Evolutionary conservation across 1,140 invertebrate species (phyloP).

Genomic region (Hermetia illucens): DNA sequence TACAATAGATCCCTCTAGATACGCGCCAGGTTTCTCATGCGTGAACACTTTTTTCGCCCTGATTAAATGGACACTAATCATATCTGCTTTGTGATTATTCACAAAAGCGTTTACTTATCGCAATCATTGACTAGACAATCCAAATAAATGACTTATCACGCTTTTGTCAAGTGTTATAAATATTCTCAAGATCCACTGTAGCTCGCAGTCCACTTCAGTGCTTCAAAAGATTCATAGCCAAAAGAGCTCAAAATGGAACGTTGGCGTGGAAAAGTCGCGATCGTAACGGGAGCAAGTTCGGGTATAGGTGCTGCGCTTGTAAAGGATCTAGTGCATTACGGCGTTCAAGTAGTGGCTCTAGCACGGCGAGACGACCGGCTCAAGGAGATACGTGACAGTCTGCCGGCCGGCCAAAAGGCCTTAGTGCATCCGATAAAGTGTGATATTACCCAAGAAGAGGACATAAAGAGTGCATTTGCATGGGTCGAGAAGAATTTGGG

Average conservation of each 20-base stretch:
- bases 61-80: too few species aligned
- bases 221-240: too few species aligned
- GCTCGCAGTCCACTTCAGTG: too few species aligned
- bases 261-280: conserved; percentile 47
- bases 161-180: too few species aligned
- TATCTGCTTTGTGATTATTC: too few species aligned
- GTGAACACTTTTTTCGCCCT: too few species aligned
- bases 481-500: conserved; percentile 38
- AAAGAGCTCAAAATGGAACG: conserved; percentile 39
- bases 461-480: conserved; percentile 46
- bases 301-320: conserved; percentile 50
- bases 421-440: conserved; percentile 35
- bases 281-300: conserved; percentile 56
- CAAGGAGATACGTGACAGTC: conserved; percentile 21
- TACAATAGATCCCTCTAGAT: too few species aligned
- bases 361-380: conserved; percentile 45
- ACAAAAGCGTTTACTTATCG: too few species aligned
- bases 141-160: too few species aligned
- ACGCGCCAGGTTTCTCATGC: too few species aligned
- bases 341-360: conserved; percentile 51
- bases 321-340: conserved; percentile 37
- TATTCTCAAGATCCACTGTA: too few species aligned
- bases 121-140: too few species aligned
- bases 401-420: conserved; percentile 8
- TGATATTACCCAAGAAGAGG: conserved; percentile 45